These are phyloP conservation scores for Orthonyx spaldingii DNA, from an alignment of 2,113 vertebrate genomes.

Conservation along the genomic window DNA sequence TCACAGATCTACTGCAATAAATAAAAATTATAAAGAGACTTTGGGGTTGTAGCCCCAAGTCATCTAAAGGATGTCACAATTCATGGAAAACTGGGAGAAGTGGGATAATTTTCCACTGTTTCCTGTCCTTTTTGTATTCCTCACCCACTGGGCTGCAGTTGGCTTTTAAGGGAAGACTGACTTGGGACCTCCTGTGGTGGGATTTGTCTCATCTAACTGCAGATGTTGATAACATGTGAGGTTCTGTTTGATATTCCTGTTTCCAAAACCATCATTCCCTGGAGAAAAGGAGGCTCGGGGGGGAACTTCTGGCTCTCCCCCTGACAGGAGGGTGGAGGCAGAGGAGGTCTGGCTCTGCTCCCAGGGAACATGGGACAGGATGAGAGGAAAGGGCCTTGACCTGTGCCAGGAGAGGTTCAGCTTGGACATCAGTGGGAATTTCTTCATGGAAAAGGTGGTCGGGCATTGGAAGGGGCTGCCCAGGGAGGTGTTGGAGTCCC, in stretches of 20 bases:
- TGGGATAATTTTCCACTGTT: background rate
- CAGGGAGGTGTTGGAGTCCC: background rate
- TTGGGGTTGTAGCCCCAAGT: background rate
- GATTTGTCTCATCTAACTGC: background rate
- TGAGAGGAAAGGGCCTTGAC: rapidly evolving
- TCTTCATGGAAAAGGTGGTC: background rate
- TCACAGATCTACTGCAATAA: background rate
- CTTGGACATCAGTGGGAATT: background rate
- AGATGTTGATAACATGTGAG: background rate
- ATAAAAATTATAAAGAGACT: background rate
- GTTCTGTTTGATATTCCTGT: background rate
- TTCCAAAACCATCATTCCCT: background rate
- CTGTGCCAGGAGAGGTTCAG: background rate
- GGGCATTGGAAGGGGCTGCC: background rate
- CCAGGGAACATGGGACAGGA: background rate
- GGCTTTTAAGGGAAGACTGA: background rate
- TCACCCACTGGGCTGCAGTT: background rate
- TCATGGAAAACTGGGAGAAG: background rate
- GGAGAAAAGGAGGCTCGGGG: background rate
- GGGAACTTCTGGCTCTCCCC: background rate
- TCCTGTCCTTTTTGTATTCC: background rate
- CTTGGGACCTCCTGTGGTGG: background rate
- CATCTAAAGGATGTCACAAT: background rate
- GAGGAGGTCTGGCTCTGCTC: background rate
- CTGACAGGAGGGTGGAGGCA: background rate